phyloP scores from a whole-genome alignment of 2,888 invertebrate genomes.

The Luperina testacea region DNA sequence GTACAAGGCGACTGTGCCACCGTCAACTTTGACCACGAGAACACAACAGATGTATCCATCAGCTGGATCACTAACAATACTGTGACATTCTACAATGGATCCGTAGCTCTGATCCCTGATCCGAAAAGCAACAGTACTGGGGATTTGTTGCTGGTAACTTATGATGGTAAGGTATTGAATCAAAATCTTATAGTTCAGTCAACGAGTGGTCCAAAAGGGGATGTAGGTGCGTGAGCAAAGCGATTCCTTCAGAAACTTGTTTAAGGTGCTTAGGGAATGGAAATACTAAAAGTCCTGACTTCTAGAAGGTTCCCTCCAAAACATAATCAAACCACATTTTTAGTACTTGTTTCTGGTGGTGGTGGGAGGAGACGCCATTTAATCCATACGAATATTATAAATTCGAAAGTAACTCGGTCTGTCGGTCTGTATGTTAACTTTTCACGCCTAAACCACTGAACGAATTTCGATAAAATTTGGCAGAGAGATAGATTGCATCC shows the following conservation, averaged over 20 bases:
- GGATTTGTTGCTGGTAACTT: conserved; percentile 81
- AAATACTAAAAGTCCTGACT: too few relatives aligned
- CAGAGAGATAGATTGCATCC: too few relatives aligned
- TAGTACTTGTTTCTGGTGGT: too few relatives aligned
- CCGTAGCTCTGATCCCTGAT: conserved; percentile 80
- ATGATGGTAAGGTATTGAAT: conserved; percentile 76
- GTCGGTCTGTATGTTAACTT: too few relatives aligned
- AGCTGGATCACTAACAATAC: conserved; percentile 84
- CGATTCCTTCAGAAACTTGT: too few relatives aligned
- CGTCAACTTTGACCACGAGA: conserved; percentile 84
- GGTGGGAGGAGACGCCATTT: background rate
- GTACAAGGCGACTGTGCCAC: conserved; percentile 83
- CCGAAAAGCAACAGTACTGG: conserved; percentile 79
- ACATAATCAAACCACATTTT: background rate
- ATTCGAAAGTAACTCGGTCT: too few relatives aligned
- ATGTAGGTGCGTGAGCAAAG: too few relatives aligned
- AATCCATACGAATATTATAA: too few relatives aligned
- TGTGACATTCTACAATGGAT: conserved; percentile 82
- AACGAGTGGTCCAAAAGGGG: background rate
- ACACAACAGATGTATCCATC: conserved; percentile 84
- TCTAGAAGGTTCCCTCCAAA: too few relatives aligned
- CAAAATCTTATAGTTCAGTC: background rate
- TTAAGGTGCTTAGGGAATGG: too few relatives aligned
- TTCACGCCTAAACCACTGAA: too few relatives aligned
- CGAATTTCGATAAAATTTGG: too few relatives aligned